These are phyloP conservation scores for Carapus acus DNA, from an alignment of 2,797 vertebrate species.

Conservation along the genomic window DNA sequence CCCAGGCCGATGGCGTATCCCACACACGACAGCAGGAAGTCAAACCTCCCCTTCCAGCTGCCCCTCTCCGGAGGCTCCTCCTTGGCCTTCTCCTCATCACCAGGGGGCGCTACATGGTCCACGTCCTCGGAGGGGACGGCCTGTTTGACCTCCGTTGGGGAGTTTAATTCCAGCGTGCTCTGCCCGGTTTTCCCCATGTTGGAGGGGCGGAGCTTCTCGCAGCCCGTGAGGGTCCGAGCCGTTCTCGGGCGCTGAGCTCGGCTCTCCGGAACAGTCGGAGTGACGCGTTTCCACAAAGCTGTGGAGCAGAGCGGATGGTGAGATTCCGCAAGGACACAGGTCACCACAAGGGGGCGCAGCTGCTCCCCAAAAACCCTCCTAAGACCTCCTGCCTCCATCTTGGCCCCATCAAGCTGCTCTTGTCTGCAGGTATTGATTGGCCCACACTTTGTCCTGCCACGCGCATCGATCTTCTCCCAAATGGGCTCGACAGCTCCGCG, in stretches of 20 bases:
- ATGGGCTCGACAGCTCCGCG: slow-evolving; percentile 10
- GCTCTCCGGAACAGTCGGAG: background rate
- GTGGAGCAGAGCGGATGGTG: background rate
- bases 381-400: background rate
- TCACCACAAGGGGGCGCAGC: too few species aligned
- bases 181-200: slow-evolving; percentile 82
- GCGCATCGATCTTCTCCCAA: slow-evolving; percentile 3
- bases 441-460: slow-evolving; percentile 24
- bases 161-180: slow-evolving; percentile 77
- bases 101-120: slow-evolving; percentile 30
- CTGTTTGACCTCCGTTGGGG: slow-evolving; percentile 76
- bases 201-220: slow-evolving; percentile 27
- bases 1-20: slow-evolving; percentile 89
- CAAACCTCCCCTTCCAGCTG: slow-evolving; percentile 90
- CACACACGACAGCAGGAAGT: slow-evolving; percentile 87
- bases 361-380: too few species aligned
- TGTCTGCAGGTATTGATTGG: slow-evolving; percentile 50
- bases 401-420: slow-evolving; percentile 15
- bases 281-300: slow-evolving; percentile 14
- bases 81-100: slow-evolving; percentile 53
- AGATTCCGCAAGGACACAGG: background rate
- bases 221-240: slow-evolving; percentile 14
- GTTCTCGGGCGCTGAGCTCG: too few species aligned
- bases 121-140: slow-evolving; percentile 71
- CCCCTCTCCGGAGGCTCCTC: slow-evolving; percentile 78